These are phyloP conservation scores for Sardinella longiceps DNA, from an alignment of 2,797 vertebrate species.

Conservation along the genomic window DNA sequence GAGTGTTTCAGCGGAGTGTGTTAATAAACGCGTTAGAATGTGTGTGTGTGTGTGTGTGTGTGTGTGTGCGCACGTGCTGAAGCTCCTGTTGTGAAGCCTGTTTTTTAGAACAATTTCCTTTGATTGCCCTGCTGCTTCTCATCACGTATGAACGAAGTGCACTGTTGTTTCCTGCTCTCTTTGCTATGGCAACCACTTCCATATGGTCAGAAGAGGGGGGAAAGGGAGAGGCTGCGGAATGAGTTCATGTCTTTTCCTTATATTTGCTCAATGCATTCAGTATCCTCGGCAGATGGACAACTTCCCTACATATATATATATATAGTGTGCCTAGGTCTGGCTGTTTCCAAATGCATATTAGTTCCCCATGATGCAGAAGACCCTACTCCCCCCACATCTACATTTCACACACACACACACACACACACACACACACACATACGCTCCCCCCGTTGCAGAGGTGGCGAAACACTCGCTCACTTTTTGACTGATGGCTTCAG, in stretches of 20 bases:
- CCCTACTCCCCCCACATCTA: background rate
- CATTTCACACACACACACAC: too few species aligned
- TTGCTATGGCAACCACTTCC: constrained; percentile 42
- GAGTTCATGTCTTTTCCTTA: background rate
- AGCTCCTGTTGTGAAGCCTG: constrained; percentile 7
- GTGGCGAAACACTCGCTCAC: background rate
- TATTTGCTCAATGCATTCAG: background rate
- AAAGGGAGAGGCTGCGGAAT: background rate
- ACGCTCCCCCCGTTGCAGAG: background rate
- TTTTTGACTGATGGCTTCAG: constrained; percentile 25
- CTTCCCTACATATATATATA: background rate
- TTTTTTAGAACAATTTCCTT: constrained; percentile 25
- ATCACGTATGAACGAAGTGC: constrained; percentile 23
- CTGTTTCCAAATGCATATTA: background rate
- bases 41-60: background rate
- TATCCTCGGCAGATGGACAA: background rate
- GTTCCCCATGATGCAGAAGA: background rate
- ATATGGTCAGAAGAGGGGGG: constrained; percentile 27
- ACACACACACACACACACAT: too few species aligned
- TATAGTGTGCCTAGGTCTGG: background rate
- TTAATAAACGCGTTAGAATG: background rate
- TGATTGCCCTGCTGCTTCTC: constrained; percentile 31
- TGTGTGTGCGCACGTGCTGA: background rate
- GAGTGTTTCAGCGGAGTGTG: background rate
- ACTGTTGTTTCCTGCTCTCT: constrained; percentile 10